Evolutionary conservation across 2,888 invertebrate species (phyloP).

Genomic region (Ormyrus nitidulus): DNA sequence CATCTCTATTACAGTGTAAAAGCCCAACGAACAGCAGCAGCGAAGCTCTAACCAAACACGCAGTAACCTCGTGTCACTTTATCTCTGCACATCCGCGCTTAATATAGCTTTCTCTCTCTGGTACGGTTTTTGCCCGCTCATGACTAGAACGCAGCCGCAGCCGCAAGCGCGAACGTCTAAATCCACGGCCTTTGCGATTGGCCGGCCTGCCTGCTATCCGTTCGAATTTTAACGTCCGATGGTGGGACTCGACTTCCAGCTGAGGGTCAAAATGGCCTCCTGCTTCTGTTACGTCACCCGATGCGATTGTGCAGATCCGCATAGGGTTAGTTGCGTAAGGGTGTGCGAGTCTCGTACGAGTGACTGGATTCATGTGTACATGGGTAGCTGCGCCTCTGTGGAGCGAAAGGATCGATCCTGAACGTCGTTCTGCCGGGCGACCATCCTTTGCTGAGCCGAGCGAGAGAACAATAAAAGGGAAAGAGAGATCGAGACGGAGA

Average conservation of each 20-base stretch:
- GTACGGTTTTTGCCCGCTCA: too few relatives aligned
- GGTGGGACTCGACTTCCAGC: slow-evolving; percentile 68
- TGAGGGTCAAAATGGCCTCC: slow-evolving; percentile 75
- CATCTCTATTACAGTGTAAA: too few relatives aligned
- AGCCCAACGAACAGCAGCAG: too few relatives aligned
- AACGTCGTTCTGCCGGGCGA: slow-evolving; percentile 37
- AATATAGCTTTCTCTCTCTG: too few relatives aligned
- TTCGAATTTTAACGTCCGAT: slow-evolving; percentile 31
- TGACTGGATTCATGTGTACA: not conserved
- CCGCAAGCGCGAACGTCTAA: too few relatives aligned
- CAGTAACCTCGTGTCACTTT: too few relatives aligned
- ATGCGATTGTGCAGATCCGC: slow-evolving; percentile 51
- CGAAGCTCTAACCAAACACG: too few relatives aligned
- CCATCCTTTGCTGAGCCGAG: not conserved
- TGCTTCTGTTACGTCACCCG: slow-evolving; percentile 65
- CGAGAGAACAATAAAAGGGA: slow-evolving; percentile 17
- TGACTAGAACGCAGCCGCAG: too few relatives aligned
- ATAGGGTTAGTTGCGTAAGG: not conserved
- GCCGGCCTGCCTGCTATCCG: too few relatives aligned
- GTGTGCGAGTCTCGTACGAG: not conserved
- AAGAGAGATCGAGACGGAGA: not conserved
- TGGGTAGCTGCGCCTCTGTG: not conserved
- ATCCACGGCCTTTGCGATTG: too few relatives aligned
- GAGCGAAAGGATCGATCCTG: slow-evolving; percentile 59
- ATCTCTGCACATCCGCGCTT: too few relatives aligned